These are phyloP conservation scores for Colossoma macropomum DNA, from an alignment of 2,113 vertebrate genomes.

Conservation along the genomic window DNA sequence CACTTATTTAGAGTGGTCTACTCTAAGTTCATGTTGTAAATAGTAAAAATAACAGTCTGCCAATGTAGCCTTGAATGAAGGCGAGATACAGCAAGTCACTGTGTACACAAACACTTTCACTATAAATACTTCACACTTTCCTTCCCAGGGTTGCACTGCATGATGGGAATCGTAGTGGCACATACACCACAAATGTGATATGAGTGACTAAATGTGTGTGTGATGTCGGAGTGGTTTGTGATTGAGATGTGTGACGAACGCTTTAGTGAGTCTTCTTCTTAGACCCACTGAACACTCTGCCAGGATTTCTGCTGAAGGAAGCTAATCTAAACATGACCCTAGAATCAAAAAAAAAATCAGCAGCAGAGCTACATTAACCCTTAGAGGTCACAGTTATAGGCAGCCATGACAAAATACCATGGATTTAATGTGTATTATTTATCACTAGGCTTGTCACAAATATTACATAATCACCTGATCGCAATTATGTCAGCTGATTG, in stretches of 20 bases:
- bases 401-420: not conserved
- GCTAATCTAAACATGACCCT: not conserved
- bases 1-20: not conserved
- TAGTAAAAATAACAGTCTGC: not conserved
- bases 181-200: slow-evolving; percentile 37
- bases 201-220: slow-evolving; percentile 16
- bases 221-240: not conserved
- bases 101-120: slow-evolving; percentile 29
- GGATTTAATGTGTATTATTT: no score
- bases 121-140: slow-evolving; percentile 23
- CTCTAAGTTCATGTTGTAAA: not conserved
- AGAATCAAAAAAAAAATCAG: no score
- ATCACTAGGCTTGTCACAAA: no score
- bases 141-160: slow-evolving; percentile 32
- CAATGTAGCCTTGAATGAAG: slow-evolving; percentile 3
- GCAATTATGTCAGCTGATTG: no score
- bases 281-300: not conserved
- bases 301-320: not conserved
- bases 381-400: not conserved
- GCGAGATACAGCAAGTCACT: not conserved
- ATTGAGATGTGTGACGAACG: not conserved
- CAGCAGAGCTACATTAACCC: not conserved
- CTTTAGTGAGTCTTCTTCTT: not conserved
- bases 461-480: no score
- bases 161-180: slow-evolving; percentile 55